These are phyloP conservation scores for Enteromius radiatus DNA, from an alignment of 2,797 vertebrate species.

Conservation along the genomic window DNA sequence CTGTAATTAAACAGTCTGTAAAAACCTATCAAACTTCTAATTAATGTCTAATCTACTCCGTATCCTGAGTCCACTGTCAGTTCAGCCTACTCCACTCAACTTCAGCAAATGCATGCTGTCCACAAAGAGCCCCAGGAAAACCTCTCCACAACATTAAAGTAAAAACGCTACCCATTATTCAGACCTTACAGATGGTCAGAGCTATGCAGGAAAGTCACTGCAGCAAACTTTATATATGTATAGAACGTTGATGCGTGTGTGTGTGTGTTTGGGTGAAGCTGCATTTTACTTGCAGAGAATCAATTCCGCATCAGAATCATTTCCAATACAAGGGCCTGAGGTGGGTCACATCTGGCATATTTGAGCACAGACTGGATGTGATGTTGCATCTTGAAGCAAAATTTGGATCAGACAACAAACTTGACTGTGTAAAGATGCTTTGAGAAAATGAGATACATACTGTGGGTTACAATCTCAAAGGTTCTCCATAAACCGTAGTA, in stretches of 20 bases:
- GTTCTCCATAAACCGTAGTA: not conserved
- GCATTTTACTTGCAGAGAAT: not conserved
- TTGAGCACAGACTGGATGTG: not conserved
- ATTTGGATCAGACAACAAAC: not conserved
- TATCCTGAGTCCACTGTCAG: conserved; percentile 30
- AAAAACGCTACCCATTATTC: not conserved
- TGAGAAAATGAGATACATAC: not conserved
- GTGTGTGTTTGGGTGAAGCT: not conserved
- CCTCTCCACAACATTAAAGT: not conserved
- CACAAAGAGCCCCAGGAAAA: not conserved
- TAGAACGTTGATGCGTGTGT: not conserved
- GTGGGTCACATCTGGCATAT: not conserved
- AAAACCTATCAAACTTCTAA: conserved; percentile 48
- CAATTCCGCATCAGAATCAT: not conserved
- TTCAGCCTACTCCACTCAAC: conserved; percentile 24
- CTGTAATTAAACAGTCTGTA: conserved; percentile 59
- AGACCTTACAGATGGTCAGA: conserved; percentile 3
- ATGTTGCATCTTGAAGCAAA: not conserved
- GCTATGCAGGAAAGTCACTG: not conserved
- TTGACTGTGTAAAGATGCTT: not conserved
- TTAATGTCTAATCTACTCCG: conserved; percentile 51
- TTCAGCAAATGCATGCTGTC: conserved; percentile 21
- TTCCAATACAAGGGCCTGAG: not conserved
- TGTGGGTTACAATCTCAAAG: not conserved
- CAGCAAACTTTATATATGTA: no score